phyloP scores from a whole-genome alignment of 2,888 invertebrate genomes.

The Meteorus cinctellus region DNA sequence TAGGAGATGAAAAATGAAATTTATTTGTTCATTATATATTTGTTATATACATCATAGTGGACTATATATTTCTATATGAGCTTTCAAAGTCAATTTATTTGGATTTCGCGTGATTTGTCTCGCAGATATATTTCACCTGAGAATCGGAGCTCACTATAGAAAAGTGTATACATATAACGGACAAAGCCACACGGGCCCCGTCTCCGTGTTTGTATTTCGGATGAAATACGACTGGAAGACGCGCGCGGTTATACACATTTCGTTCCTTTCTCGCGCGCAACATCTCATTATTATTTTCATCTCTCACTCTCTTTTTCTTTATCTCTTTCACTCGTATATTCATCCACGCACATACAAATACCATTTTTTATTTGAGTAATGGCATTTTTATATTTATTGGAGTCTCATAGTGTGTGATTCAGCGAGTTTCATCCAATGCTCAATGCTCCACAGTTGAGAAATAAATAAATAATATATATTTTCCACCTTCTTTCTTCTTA shows the following conservation, averaged over 20 bases:
- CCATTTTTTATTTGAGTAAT: constrained; percentile 55
- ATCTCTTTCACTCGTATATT: background rate
- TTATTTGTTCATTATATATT: background rate
- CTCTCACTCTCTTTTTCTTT: constrained; percentile 10
- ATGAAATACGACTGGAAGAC: constrained; percentile 60
- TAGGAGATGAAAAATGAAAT: too few relatives aligned
- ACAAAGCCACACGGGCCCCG: constrained; percentile 51
- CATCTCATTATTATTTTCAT: constrained; percentile 61
- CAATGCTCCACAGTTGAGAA: constrained; percentile 40
- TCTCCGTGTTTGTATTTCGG: constrained; percentile 55
- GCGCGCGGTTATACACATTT: constrained; percentile 43
- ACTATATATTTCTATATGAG: constrained; percentile 22
- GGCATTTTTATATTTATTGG: constrained; percentile 59
- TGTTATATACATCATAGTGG: background rate
- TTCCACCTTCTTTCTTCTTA: too few relatives aligned
- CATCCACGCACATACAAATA: background rate
- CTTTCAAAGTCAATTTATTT: constrained; percentile 41
- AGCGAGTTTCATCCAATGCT: constrained; percentile 48
- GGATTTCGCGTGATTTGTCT: constrained; percentile 50
- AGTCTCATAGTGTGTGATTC: constrained; percentile 53
- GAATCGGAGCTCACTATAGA: constrained; percentile 48
- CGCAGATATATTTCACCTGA: constrained; percentile 52
- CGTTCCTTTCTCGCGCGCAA: constrained; percentile 28
- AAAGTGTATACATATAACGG: constrained; percentile 37
- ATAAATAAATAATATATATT: constrained; percentile 4